Evolutionary conservation across 2,113 vertebrate species (phyloP).

Genomic region (Spermophilus dauricus): DNA sequence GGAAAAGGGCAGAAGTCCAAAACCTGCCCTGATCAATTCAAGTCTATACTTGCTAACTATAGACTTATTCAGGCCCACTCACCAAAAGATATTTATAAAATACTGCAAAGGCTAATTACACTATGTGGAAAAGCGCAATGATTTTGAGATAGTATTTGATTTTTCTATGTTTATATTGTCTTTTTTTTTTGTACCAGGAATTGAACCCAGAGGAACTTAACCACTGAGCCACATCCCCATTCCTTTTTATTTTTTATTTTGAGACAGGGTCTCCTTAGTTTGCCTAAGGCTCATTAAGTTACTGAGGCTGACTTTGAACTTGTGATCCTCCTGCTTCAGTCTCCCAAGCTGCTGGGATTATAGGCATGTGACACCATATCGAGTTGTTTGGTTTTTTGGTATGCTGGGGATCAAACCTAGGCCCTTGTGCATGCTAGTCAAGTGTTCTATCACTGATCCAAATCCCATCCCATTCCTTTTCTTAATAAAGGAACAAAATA

Average conservation of each 20-base stretch:
- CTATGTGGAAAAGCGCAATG: not conserved
- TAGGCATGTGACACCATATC: too few relatives aligned
- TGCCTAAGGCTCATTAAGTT: too few relatives aligned
- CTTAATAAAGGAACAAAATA: not conserved
- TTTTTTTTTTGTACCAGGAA: not conserved
- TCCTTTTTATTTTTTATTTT: not conserved
- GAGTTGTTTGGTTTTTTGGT: not conserved
- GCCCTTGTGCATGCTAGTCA: not conserved
- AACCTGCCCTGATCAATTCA: not conserved
- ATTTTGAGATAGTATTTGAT: constrained; percentile 5
- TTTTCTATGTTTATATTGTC: not conserved
- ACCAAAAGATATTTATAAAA: not conserved
- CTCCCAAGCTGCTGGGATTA: too few relatives aligned
- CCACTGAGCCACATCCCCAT: too few relatives aligned
- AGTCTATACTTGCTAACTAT: not conserved
- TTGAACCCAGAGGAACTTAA: too few relatives aligned
- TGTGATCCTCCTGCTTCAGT: too few relatives aligned
- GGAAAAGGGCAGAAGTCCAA: not conserved
- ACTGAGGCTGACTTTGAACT: too few relatives aligned
- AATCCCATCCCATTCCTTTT: not conserved
- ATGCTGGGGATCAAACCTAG: not conserved
- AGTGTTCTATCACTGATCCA: not conserved
- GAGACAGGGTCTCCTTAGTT: too few relatives aligned
- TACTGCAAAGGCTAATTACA: not conserved
- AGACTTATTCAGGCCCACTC: not conserved